Percentiles rank a stretch among this genome's conserved stretches.
Evolutionary conservation across 64 coral and sea anemone genomes (phyloP).

Genomic region (Porites australiensis): DNA sequence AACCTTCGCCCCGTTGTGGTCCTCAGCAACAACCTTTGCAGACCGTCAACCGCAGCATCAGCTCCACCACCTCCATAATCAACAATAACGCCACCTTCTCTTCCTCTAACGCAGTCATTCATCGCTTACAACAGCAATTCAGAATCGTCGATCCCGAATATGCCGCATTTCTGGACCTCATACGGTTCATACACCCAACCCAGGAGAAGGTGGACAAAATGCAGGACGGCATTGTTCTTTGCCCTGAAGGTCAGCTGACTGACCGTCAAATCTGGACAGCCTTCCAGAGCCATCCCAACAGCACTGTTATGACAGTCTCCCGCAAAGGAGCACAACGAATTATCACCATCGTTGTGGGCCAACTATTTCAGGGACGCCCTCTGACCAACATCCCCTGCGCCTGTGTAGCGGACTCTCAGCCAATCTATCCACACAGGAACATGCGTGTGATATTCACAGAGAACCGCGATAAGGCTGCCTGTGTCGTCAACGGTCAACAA

Average conservation of each 20-base stretch:
- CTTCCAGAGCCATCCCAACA: not conserved
- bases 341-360: not conserved
- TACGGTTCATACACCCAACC: not conserved
- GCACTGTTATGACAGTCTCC: not conserved
- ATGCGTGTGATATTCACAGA: conserved; percentile 33
- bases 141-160: not conserved
- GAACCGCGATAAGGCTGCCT: conserved; percentile 9
- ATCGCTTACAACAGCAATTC: not conserved
- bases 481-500: conserved; percentile 28
- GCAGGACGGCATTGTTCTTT: not conserved
- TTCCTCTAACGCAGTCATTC: not conserved
- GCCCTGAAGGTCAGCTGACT: not conserved
- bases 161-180: not conserved
- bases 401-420: not conserved
- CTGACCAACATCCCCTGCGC: not conserved
- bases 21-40: conserved; percentile 42
- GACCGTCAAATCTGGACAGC: not conserved
- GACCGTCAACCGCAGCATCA: not conserved
- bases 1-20: conserved; percentile 13
- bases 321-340: not conserved
- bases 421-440: not conserved
- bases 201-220: not conserved
- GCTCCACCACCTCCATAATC: not conserved
- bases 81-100: not conserved
- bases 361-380: not conserved